These are phyloP conservation scores for Lepisosteus osseus DNA, from an alignment of 2,113 vertebrate genomes.

Conservation along the genomic window DNA sequence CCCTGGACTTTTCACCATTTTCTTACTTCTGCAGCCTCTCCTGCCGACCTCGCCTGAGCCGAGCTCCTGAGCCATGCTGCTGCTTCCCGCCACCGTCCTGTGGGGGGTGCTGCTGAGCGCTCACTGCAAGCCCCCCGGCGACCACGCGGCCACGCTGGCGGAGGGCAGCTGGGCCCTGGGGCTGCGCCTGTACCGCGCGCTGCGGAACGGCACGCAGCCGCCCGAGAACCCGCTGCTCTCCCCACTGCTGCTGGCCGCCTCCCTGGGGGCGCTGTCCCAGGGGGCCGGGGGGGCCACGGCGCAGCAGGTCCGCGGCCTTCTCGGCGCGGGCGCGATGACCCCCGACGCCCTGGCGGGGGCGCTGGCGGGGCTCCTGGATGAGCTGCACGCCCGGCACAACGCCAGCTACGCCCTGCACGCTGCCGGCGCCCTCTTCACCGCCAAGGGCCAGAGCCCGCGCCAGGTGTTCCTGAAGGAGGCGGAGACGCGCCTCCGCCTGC, in stretches of 20 bases:
- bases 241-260: constrained; percentile 49
- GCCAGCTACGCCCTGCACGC: constrained; percentile 41
- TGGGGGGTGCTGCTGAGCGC: constrained; percentile 31
- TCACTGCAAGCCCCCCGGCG: constrained; percentile 13
- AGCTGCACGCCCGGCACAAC: constrained; percentile 20
- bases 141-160: constrained; percentile 17
- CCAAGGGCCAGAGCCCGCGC: constrained; percentile 32
- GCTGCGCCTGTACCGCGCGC: constrained; percentile 43
- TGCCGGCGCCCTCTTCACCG: constrained; percentile 49
- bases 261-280: constrained; percentile 36
- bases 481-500: constrained; percentile 33
- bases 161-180: constrained; percentile 58
- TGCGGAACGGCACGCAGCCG: constrained; percentile 28
- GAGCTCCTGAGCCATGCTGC: constrained; percentile 41
- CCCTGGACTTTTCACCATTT: no score
- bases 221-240: constrained; percentile 47
- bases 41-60: constrained; percentile 3
- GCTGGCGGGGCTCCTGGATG: constrained; percentile 27
- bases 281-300: constrained; percentile 43
- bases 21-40: not conserved
- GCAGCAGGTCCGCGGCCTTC: constrained; percentile 44
- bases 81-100: constrained; percentile 22
- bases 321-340: constrained; percentile 13
- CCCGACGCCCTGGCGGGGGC: constrained; percentile 15
- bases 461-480: constrained; percentile 41